A percentile compares a stretch with the other conserved stretches of the same genome.
phyloP scores from a whole-genome alignment of 2,113 vertebrate species.

The Pleuronectes platessa region DNA sequence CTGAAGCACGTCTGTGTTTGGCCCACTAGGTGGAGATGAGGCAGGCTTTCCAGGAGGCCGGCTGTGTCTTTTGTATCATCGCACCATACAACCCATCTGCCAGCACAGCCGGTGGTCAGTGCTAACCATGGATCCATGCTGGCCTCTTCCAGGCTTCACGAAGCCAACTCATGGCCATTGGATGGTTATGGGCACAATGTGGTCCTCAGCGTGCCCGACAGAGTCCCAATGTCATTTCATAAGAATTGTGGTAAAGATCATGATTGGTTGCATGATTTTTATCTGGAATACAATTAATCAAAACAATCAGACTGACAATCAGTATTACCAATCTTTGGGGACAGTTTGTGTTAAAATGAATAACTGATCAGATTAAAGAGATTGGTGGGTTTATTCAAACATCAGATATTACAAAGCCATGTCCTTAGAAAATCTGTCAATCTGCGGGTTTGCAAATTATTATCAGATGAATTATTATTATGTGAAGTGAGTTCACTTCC shows the following conservation, averaged over 20 bases:
- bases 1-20: slow-evolving; percentile 36
- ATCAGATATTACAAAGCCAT: background rate
- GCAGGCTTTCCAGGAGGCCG: slow-evolving; percentile 85
- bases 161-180: background rate
- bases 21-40: slow-evolving; percentile 83
- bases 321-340: background rate
- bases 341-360: background rate
- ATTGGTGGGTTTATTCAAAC: background rate
- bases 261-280: slow-evolving; percentile 4
- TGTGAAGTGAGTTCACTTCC: background rate
- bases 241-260: background rate
- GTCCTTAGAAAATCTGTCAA: background rate
- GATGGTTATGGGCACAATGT: background rate
- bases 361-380: background rate
- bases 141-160: background rate
- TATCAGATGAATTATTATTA: background rate
- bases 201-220: background rate
- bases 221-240: background rate
- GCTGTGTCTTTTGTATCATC: slow-evolving; percentile 85
- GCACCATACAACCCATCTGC: slow-evolving; percentile 76
- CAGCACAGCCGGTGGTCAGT: background rate
- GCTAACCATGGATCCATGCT: slow-evolving; percentile 24
- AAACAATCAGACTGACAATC: background rate
- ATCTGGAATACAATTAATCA: background rate
- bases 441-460: background rate